These are phyloP conservation scores for Tragelaphus strepsiceros DNA, from an alignment of 2,113 vertebrate genomes.

Conservation along the genomic window DNA sequence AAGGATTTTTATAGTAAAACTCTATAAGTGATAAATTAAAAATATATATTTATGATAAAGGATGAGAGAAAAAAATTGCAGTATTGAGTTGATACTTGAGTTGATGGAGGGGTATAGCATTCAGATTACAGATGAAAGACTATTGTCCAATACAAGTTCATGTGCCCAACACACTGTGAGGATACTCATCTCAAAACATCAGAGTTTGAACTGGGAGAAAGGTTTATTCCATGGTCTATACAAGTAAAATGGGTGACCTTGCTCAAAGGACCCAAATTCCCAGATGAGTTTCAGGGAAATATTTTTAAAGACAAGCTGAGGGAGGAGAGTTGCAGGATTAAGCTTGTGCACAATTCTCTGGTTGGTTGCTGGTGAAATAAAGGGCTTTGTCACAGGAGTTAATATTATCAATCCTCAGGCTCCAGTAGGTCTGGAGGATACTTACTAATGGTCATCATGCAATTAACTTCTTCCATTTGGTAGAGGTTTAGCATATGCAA, in stretches of 20 bases:
- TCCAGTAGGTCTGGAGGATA: background rate
- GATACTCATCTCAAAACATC: background rate
- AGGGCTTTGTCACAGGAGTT: background rate
- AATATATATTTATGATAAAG: background rate
- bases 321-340: background rate
- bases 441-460: background rate
- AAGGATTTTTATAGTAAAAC: background rate
- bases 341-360: background rate
- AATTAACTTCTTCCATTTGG: background rate
- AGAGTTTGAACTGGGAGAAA: background rate
- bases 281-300: background rate
- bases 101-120: background rate
- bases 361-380: background rate
- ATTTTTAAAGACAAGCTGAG: background rate
- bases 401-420: background rate
- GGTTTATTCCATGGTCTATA: background rate
- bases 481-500: background rate
- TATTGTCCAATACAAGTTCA: background rate
- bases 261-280: background rate
- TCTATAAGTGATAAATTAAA: background rate
- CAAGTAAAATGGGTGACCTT: background rate
- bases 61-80: background rate
- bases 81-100: background rate
- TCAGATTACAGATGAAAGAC: background rate
- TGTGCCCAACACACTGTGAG: background rate